Percentiles rank a stretch among this genome's conserved stretches.
Evolutionary conservation across 2,797 vertebrate genomes (phyloP).

Genomic region (Vultur gryphus): DNA sequence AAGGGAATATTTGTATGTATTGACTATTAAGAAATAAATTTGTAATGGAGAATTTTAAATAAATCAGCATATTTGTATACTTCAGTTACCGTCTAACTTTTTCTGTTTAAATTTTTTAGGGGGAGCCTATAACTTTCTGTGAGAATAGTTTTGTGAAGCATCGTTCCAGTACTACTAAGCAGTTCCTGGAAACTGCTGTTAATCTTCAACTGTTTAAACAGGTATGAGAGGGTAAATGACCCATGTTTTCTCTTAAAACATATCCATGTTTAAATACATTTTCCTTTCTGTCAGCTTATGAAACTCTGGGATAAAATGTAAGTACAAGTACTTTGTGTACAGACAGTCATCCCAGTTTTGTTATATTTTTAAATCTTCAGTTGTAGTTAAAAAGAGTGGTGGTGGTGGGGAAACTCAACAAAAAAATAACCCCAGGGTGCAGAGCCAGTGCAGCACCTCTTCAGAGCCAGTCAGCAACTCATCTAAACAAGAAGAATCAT

Average conservation of each 20-base stretch:
- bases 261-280: background rate
- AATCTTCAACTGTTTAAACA: slow-evolving; percentile 98
- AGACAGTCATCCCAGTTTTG: background rate
- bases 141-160: slow-evolving; percentile 92
- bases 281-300: background rate
- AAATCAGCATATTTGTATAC: background rate
- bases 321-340: background rate
- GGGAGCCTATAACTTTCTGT: slow-evolving; percentile 92
- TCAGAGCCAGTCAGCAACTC: background rate
- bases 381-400: background rate
- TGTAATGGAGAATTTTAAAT: background rate
- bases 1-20: background rate
- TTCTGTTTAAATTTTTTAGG: slow-evolving; percentile 73
- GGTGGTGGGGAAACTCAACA: background rate
- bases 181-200: slow-evolving; percentile 91
- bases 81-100: background rate
- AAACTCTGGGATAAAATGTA: background rate
- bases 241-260: background rate
- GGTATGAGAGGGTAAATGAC: slow-evolving; percentile 74
- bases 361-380: background rate
- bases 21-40: background rate
- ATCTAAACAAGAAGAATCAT: background rate
- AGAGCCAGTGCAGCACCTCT: background rate
- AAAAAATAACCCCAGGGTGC: background rate
- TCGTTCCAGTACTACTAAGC: slow-evolving; percentile 89